Percentiles rank a stretch among this genome's conserved stretches.
Conservation (phyloP, 2,797 vertebrate species). For the Crypturellus tataupa region DNA sequence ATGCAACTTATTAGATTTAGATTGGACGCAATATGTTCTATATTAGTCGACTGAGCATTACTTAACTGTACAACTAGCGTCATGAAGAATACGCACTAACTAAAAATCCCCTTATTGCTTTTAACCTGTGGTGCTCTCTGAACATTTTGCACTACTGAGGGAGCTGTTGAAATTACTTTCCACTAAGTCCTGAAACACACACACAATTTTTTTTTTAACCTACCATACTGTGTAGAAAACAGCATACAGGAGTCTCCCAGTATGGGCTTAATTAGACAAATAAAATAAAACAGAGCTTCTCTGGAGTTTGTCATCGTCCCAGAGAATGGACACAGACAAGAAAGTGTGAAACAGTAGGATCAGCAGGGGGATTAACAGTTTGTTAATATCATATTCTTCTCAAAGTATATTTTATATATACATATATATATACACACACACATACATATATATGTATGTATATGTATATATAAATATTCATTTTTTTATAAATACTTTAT, state of each 20-base stretch:
- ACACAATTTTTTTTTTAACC: not conserved
- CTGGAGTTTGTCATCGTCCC: too few relatives aligned
- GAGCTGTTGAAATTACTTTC: not conserved
- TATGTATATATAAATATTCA: too few relatives aligned
- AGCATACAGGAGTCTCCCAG: too few relatives aligned
- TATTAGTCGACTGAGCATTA: not conserved
- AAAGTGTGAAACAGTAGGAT: not conserved
- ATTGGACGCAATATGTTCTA: not conserved
- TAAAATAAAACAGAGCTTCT: too few relatives aligned
- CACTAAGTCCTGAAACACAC: not conserved
- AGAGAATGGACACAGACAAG: not conserved
- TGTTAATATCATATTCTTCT: too few relatives aligned
- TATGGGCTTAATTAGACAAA: too few relatives aligned
- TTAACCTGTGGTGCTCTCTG: not conserved
- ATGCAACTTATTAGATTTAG: not conserved
- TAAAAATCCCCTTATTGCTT: not conserved
- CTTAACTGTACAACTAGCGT: not conserved
- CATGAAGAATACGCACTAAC: not conserved
- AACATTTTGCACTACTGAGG: not conserved
- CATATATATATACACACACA: too few relatives aligned
- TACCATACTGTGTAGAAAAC: not conserved
- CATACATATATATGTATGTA: too few relatives aligned
- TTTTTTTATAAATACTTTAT: too few relatives aligned
- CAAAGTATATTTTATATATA: too few relatives aligned
- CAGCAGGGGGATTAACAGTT: too few relatives aligned